Evolutionary conservation across 64 coral and sea anemone species (phyloP).

Genomic region (Stichodactyla helianthus): DNA sequence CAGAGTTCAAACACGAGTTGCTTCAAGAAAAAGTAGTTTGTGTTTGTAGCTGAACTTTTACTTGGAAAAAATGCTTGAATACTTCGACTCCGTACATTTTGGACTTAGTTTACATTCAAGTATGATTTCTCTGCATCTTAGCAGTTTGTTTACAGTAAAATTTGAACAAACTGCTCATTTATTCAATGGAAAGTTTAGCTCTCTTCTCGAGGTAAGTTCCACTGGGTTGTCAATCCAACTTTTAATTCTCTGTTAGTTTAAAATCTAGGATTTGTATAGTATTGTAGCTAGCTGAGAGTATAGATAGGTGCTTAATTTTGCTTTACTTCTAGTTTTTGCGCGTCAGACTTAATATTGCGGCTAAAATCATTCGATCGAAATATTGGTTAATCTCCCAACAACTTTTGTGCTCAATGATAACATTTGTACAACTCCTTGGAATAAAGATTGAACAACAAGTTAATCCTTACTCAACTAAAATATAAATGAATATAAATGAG

Average conservation of each 20-base stretch:
- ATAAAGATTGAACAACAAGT: too few relatives aligned
- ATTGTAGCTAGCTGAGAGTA: not conserved
- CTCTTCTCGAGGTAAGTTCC: not conserved
- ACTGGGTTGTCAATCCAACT: not conserved
- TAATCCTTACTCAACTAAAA: too few relatives aligned
- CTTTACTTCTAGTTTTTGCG: not conserved
- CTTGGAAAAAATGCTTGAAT: not conserved
- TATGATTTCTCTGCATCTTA: not conserved
- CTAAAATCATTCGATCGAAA: too few relatives aligned
- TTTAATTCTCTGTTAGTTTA: not conserved
- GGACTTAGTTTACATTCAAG: not conserved
- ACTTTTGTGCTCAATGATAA: too few relatives aligned
- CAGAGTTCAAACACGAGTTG: not conserved
- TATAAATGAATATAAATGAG: too few relatives aligned
- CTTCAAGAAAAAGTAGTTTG: not conserved
- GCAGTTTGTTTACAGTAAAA: not conserved
- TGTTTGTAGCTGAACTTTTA: not conserved
- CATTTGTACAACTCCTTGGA: too few relatives aligned
- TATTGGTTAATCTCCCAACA: too few relatives aligned
- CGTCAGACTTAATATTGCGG: not conserved
- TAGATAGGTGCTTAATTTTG: not conserved
- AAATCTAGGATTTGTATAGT: not conserved
- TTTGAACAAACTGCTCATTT: not conserved
- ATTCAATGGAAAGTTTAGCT: conserved; percentile 7
- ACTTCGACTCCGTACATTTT: not conserved